phyloP scores from a whole-genome alignment of 2,888 invertebrate genomes.

The Pantelozetes paolii region DNA sequence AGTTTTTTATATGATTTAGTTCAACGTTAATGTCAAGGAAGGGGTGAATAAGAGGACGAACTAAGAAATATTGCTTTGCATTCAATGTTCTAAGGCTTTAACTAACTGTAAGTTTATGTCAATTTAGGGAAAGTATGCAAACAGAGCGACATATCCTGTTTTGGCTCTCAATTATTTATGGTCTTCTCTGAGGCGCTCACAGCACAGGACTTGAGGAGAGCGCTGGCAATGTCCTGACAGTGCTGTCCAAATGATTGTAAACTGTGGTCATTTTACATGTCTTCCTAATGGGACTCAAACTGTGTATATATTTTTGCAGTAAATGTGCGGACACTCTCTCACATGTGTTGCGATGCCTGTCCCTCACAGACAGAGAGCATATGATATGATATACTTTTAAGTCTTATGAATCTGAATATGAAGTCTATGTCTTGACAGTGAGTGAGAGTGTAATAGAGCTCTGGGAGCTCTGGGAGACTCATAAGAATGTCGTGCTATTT shows the following conservation, averaged over 20 bases:
- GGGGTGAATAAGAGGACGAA: neutral
- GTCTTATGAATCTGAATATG: neutral
- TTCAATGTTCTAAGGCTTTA: neutral
- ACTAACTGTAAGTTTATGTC: conserved; percentile 5
- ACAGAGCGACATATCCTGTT: conserved; percentile 30
- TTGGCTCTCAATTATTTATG: conserved; percentile 27
- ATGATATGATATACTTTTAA: neutral
- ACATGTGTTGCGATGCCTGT: neutral
- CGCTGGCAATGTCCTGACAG: neutral
- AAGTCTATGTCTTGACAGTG: neutral
- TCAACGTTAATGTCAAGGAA: neutral
- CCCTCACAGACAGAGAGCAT: neutral
- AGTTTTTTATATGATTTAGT: too few species aligned
- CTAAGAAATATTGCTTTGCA: neutral
- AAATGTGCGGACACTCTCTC: conserved; percentile 28
- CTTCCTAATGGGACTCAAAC: conserved; percentile 18
- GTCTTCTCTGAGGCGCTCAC: neutral
- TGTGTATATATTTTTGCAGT: neutral
- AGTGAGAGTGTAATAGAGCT: neutral
- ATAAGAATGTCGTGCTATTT: conserved; percentile 5
- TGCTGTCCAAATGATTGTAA: conserved; percentile 35
- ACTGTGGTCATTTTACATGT: conserved; percentile 34
- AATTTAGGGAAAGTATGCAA: conserved; percentile 14
- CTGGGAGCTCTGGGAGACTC: neutral
- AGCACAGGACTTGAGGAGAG: neutral